These are phyloP conservation scores for Cheilosia grossa DNA, from an alignment of 2,888 invertebrate species.

Conservation along the genomic window DNA sequence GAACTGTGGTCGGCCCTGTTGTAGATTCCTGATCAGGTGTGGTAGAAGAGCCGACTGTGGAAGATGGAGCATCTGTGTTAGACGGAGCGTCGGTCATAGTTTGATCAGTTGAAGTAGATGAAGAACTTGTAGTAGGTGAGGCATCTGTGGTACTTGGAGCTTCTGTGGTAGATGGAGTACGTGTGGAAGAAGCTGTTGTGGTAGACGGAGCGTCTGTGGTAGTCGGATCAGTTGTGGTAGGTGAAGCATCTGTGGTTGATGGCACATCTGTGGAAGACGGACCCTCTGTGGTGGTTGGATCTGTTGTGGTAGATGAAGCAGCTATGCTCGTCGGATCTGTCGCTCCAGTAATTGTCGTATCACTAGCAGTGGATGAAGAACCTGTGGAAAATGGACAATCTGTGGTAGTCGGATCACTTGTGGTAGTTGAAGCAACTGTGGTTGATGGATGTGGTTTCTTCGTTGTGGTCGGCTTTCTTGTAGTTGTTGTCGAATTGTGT, in stretches of 20 bases:
- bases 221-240: neutral
- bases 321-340: neutral
- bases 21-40: neutral
- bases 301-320: neutral
- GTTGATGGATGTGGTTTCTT: neutral
- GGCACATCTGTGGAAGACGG: no score
- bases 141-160: neutral
- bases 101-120: no score
- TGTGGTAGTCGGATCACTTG: conserved; percentile 12
- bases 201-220: neutral
- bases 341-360: neutral
- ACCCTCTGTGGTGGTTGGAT: neutral
- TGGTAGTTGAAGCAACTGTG: conserved; percentile 16
- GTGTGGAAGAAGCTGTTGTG: no score
- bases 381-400: neutral
- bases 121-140: neutral
- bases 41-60: no score
- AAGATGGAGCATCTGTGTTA: neutral
- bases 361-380: neutral
- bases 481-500: neutral
- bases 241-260: neutral
- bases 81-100: neutral
- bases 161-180: conserved; percentile 7
- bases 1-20: neutral
- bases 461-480: neutral